phyloP scores from a whole-genome alignment of 1,140 invertebrate genomes.

The Subanguina moxae region DNA sequence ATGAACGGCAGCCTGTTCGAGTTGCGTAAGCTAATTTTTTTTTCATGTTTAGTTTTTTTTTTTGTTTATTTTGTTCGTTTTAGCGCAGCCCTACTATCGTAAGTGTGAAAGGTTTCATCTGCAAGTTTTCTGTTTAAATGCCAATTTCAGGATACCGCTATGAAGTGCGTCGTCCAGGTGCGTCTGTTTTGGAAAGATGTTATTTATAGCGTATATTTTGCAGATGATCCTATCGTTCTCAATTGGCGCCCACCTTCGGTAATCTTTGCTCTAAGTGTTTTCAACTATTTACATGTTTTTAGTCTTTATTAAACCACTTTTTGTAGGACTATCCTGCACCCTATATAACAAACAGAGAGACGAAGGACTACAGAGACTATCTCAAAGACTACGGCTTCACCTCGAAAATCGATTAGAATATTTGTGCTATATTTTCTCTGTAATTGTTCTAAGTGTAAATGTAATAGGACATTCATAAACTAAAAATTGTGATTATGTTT shows the following conservation, averaged over 20 bases:
- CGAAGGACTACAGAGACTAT: not conserved
- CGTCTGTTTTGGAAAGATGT: not conserved
- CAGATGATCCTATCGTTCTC: not conserved
- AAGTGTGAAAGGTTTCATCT: not conserved
- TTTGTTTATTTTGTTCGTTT: slow-evolving; percentile 9
- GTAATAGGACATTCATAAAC: not conserved
- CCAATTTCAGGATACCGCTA: not conserved
- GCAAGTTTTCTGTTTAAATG: not conserved
- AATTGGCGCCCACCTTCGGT: slow-evolving; percentile 17
- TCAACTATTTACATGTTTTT: too few species aligned
- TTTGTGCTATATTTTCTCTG: slow-evolving; percentile 65
- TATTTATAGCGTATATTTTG: not conserved
- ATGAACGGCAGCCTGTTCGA: not conserved
- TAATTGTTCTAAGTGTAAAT: slow-evolving; percentile 16
- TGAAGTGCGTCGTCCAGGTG: not conserved
- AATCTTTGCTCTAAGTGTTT: too few species aligned
- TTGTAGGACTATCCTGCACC: not conserved
- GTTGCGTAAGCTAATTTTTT: not conserved
- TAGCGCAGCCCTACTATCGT: slow-evolving; percentile 15
- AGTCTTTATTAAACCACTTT: too few species aligned
- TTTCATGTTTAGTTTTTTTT: not conserved
- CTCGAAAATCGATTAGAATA: not conserved
- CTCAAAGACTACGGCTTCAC: not conserved
- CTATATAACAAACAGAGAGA: not conserved
- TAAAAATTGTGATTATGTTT: too few species aligned